Evolutionary conservation across 2,797 vertebrate genomes (phyloP), one percentile per base, ranked within the genome.

Genomic region (Oreonectes daqikongensis): DNA sequence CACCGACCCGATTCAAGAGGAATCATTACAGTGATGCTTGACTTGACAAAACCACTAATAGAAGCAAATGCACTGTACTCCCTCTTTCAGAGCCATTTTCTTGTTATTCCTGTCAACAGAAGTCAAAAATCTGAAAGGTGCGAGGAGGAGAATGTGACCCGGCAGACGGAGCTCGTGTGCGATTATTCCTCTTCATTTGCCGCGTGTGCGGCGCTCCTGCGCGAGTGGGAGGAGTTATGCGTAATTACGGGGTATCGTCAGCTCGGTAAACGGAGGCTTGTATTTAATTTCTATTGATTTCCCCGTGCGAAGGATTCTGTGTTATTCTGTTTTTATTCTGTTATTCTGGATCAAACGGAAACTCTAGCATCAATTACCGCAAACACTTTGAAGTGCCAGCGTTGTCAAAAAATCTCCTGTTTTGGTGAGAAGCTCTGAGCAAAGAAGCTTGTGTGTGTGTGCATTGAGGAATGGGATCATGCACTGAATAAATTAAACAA

Each of bases 241-340:
- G 64, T 69, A 81, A 79, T 80, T 83, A 73, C 44, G 40, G 24
- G 69, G 60, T 61, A 79, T 82, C 66, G 35, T 72, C 78, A 79
- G 77, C 75, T 59, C 67, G 69, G 70, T 78, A 73, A 78, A 81
- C 32, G 74, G 74, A 78, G 52, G 52, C 79, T 28, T 73, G 68
- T 74, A 66, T 85, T 83, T 85, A 68, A 79, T 85, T 79, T 79
- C 80, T 75, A 82, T 80, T 81, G 72, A 79, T 79, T 81, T 85
- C 79, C 84, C 79, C n/a, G 70, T 66, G 81, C 74, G 30, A 61
- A 64, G 32, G 68, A 8, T 72, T 76, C 50, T 59, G 46, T 73
- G 69, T 80, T 76, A 53, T 81, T 80, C 76, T 40, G 52, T 84
- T 85, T n/a, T n/a, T n/a, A n/a, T n/a, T n/a, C n/a, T n/a, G n/a